Evolutionary conservation across 2,113 vertebrate genomes (phyloP).

Genomic region (Tragelaphus buxtoni): DNA sequence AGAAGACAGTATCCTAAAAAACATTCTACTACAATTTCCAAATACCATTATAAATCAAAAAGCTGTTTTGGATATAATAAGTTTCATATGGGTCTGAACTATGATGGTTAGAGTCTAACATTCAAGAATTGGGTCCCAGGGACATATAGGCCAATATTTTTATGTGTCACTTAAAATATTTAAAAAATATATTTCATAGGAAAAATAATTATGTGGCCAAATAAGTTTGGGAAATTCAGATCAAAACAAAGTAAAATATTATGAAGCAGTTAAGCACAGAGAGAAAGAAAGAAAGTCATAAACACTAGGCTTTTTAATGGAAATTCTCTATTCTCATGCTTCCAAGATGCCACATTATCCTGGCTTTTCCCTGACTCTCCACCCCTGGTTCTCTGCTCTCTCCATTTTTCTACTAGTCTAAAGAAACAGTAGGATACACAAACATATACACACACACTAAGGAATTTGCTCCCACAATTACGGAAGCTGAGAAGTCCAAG

Average conservation of each 20-base stretch:
- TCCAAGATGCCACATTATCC: not conserved
- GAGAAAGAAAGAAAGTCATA: constrained; percentile 13
- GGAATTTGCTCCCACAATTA: not conserved
- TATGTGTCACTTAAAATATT: not conserved
- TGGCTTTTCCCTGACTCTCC: not conserved
- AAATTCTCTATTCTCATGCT: not conserved
- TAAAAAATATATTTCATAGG: not conserved
- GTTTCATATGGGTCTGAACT: not conserved
- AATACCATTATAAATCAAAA: not conserved
- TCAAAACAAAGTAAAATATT: not conserved
- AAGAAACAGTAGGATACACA: not conserved
- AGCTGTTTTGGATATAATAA: not conserved
- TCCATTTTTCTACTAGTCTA: not conserved
- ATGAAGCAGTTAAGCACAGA: not conserved
- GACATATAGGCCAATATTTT: not conserved
- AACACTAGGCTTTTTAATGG: not conserved
- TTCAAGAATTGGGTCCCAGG: not conserved
- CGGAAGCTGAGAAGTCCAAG: not conserved
- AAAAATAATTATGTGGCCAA: not conserved
- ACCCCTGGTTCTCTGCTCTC: not conserved
- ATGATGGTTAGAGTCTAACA: not conserved
- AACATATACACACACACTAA: not conserved
- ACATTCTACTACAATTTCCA: not conserved
- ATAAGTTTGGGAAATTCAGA: not conserved
- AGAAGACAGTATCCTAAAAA: not conserved